Conservation (phyloP, 2,797 vertebrate genomes). For the Alfaro cultratus region DNA sequence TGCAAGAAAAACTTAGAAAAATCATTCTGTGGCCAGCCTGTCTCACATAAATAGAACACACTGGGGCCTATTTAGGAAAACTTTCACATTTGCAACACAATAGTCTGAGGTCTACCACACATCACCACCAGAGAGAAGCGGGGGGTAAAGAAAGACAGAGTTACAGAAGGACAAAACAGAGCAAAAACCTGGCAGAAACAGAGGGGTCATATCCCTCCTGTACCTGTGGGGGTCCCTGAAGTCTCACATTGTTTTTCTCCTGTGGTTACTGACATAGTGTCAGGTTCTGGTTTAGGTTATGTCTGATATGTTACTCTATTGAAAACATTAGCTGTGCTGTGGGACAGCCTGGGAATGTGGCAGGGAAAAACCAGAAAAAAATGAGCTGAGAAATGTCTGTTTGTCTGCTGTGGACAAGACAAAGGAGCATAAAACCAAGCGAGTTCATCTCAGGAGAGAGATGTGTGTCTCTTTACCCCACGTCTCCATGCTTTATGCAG, state of each 20-base stretch:
- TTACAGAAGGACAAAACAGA: constrained; percentile 31
- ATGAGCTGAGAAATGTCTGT: constrained; percentile 55
- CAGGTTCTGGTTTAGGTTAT: constrained; percentile 62
- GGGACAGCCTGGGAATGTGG: constrained; percentile 70
- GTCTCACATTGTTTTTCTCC: constrained; percentile 62
- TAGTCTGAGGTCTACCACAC: constrained; percentile 75
- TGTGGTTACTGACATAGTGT: constrained; percentile 50
- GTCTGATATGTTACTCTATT: constrained; percentile 55
- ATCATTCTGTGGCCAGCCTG: constrained; percentile 33
- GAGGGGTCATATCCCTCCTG: constrained; percentile 48
- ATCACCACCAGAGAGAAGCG: constrained; percentile 57
- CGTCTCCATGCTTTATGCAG: constrained; percentile 12
- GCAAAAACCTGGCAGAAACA: constrained; percentile 28
- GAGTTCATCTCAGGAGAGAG: constrained; percentile 65
- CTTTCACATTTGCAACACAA: constrained; percentile 73
- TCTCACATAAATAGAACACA: constrained; percentile 68
- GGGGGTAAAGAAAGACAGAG: constrained; percentile 54
- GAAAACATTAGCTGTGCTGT: constrained; percentile 53
- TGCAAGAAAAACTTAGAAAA: constrained; percentile 48
- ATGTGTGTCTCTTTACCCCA: constrained; percentile 21
- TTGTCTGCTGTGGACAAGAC: constrained; percentile 48
- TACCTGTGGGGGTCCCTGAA: constrained; percentile 58
- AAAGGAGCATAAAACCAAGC: constrained; percentile 34
- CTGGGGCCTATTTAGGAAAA: constrained; percentile 64
- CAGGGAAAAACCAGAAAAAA: constrained; percentile 32